Evolutionary conservation across 2,888 invertebrate species (phyloP), one percentile per base, ranked within the genome.

Genomic region (Nematopogon swammerdamellus): DNA sequence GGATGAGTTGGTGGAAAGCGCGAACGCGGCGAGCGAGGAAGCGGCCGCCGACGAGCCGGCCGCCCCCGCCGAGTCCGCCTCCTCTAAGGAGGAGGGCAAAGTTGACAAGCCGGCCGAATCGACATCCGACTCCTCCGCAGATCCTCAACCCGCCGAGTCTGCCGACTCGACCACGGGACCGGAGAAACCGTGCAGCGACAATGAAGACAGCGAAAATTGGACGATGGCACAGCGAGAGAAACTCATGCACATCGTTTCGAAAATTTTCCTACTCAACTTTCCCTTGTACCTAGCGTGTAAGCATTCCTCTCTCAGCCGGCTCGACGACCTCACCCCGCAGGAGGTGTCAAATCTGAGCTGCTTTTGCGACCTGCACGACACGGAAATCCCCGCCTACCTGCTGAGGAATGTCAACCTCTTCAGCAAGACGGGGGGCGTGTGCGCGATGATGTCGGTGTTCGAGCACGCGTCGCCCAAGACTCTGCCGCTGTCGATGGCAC

Each of bases 331-430:
- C 8, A 87, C 89, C 10, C 87, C 91, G 59, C 91, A 92, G 63
- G 95, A 95, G 74, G 89, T 90, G 69, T 87, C 86, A 60, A 85
- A 83, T 59, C 72, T 91, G 55, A 88, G 88, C 68, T 84, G 88
- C 54, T 93, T 88, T 66, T 95, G 95, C 77, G 95, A 96, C 76
- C 82, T 95, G 47, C 91, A 95, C 74, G 96, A 97, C 71, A 91
- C 93, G 50, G 96, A 96, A 72, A 91, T 95, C 63, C 94, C 95
- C 19, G 89, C 94, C 51, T 92, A 92, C 68, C 81, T 96, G 55
- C 81, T 96, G 52, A 85, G 94, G 50, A 95, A 96, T 75, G 95
- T 96, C n/a, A 91, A 91, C 59, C 83, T 93, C 62, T 96, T 96
- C 75, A 95, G 95, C 71, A 94, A 95, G 68, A 85, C 89, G 56